Percentiles rank a stretch among this genome's conserved stretches.
Evolutionary conservation across 92 coral and sea anemone species (phyloP).

Genomic region (Porites divaricata): DNA sequence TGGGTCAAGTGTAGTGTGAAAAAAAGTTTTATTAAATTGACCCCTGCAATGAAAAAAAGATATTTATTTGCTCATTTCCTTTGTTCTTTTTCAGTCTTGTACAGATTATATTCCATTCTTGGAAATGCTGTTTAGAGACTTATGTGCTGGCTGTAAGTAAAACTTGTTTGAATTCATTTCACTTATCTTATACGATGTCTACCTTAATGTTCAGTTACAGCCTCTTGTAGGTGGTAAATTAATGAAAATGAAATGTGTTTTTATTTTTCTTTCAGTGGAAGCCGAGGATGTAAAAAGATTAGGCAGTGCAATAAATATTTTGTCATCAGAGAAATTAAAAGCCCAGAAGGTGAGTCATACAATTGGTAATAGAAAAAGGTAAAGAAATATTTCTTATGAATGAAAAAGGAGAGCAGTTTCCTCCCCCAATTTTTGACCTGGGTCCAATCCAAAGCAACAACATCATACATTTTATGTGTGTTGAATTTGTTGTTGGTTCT

Average conservation of each 20-base stretch:
- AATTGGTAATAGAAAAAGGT: background rate
- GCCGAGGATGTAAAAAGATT: slow-evolving; percentile 91
- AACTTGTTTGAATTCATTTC: background rate
- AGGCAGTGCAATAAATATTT: slow-evolving; percentile 82
- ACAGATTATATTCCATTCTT: slow-evolving; percentile 85
- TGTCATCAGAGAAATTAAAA: slow-evolving; percentile 94
- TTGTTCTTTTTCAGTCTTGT: slow-evolving; percentile 64
- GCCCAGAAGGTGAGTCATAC: slow-evolving; percentile 85
- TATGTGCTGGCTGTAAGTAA: slow-evolving; percentile 94
- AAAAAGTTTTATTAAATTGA: no score
- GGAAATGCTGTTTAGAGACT: slow-evolving; percentile 90
- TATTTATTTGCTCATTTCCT: background rate
- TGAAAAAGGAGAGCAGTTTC: no score
- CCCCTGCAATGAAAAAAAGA: no score
- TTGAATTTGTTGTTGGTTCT: no score
- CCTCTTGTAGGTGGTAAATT: no score
- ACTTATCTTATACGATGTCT: no score
- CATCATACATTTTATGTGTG: no score
- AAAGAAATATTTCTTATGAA: no score
- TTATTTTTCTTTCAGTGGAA: slow-evolving; percentile 74
- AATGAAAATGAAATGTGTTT: background rate
- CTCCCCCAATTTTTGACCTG: no score
- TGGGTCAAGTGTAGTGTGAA: no score
- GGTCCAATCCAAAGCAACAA: no score
- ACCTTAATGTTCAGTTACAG: no score